Percentiles rank a stretch among this genome's conserved stretches.
Conservation (phyloP, 1,140 invertebrate genomes). For the Ephestia elutella region DNA sequence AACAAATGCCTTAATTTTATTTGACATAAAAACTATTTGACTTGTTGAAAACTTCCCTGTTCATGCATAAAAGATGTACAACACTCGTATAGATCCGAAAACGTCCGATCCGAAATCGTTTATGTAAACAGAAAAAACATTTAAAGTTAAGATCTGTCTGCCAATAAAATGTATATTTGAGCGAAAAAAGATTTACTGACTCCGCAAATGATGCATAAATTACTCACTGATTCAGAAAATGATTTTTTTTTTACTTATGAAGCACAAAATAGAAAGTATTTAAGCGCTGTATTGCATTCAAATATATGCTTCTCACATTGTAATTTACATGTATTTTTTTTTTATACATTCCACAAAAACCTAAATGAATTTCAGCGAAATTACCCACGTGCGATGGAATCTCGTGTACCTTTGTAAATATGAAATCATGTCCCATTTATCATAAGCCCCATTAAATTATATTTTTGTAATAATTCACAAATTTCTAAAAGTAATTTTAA, state of each 20-base stretch:
- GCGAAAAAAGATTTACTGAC: no score
- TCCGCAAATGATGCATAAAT: no score
- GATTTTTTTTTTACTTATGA: not conserved
- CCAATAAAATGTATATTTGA: no score
- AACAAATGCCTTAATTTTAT: no score
- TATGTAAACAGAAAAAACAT: no score
- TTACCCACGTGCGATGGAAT: conserved; percentile 27
- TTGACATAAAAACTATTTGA: no score
- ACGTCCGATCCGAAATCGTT: no score
- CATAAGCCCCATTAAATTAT: not conserved
- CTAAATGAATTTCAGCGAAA: not conserved
- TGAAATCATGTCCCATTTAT: not conserved
- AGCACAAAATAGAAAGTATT: conserved; percentile 10
- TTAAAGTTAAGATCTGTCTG: no score
- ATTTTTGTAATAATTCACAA: not conserved
- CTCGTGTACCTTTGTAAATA: conserved; percentile 41
- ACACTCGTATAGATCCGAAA: no score
- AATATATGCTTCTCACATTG: not conserved
- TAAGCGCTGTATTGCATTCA: conserved; percentile 29
- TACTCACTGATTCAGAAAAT: no score
- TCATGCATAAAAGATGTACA: no score
- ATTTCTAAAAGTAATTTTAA: not conserved
- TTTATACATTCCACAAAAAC: not conserved
- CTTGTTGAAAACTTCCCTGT: no score
- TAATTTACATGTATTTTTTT: not conserved